Conservation (phyloP, 1,140 invertebrate species). For the Gonatopus flavifemur region DNA sequence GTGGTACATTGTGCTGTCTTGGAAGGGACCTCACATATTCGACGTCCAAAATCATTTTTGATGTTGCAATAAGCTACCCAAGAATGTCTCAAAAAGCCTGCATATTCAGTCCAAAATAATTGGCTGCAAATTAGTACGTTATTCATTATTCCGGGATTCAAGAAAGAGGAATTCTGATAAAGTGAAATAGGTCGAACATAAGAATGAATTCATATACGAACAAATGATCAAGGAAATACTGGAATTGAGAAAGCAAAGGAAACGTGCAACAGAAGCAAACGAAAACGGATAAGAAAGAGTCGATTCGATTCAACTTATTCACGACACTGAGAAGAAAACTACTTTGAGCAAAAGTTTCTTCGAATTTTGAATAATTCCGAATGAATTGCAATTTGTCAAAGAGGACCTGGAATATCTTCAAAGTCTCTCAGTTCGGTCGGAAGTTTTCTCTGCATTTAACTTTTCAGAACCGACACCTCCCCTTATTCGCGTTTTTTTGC, state of each 20-base stretch:
- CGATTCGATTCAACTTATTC: conserved; percentile 50
- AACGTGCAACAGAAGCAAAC: background rate
- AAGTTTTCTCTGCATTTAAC: conserved; percentile 37
- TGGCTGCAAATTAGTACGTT: too few species aligned
- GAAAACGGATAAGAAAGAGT: conserved; percentile 40
- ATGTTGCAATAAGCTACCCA: too few species aligned
- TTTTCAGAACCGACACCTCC: too few species aligned
- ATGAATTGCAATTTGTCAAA: conserved; percentile 52
- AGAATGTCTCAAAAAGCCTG: too few species aligned
- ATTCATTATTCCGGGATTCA: too few species aligned
- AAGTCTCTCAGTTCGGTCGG: conserved; percentile 35
- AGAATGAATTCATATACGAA: too few species aligned
- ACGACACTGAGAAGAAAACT: conserved; percentile 39
- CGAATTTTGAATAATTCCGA: conserved; percentile 54
- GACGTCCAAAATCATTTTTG: too few species aligned
- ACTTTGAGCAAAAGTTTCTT: conserved; percentile 40
- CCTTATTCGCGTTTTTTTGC: too few species aligned
- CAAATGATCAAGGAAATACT: background rate
- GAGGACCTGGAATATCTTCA: conserved; percentile 36
- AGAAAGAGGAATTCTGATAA: too few species aligned
- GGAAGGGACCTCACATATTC: too few species aligned
- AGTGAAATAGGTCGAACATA: conserved; percentile 13
- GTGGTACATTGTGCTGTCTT: too few species aligned
- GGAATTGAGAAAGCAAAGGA: background rate
- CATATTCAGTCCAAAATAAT: too few species aligned